Base-by-base conservation (phyloP, 2,888 invertebrate species). In the Anticlea derivata region DNA sequence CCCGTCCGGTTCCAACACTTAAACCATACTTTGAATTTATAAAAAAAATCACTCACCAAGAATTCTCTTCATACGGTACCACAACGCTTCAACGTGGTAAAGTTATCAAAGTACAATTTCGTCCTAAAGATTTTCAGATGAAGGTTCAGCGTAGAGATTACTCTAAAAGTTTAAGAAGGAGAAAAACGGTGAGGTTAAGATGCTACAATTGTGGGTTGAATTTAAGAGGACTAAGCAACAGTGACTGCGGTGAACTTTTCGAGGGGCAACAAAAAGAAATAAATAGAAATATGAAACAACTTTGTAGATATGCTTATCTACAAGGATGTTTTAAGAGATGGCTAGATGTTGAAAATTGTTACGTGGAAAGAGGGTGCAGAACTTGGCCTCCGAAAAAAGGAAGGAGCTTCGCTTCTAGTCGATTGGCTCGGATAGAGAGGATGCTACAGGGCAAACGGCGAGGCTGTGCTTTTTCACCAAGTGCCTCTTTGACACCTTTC, bases 401-500 rank as follows among this genome's bases (percentile, higher is more conserved):
- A 0, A 13, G 5, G 1, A 73, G 66, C 23, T 68, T 54, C 11
- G 68, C 57, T 0, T 75, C 80, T 0, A 6, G 12, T 0, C 61
- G 75, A 44, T 40, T 74, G 8, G 43, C 7, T 4, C 12, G 1
- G 0, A 13, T 81, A 1, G 82, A 82, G 48, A 8, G 2, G 4
- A 0, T 67, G 6, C 47, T 82, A 2, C 20, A 39, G 2, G 1
- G 12, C 0, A n/a, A 44, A 0, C 12, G 24, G 0, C 62, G 71
- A 0, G 83, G 78, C 0, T 85, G 85, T 51, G 24, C 70, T 0
- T 45, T 54, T 0, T 80, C 78, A 27, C 83, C 84, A 0, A 50
- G 61, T 6, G 80, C 83, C 0, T 61, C 75, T 0, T 58, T 84
- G 1, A 78, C 78, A 0, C 81, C 80, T 0, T 83, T 83, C 44